These are phyloP conservation scores for Drosophila nannoptera DNA, from an alignment of 1,140 invertebrate species.

Conservation along the genomic window DNA sequence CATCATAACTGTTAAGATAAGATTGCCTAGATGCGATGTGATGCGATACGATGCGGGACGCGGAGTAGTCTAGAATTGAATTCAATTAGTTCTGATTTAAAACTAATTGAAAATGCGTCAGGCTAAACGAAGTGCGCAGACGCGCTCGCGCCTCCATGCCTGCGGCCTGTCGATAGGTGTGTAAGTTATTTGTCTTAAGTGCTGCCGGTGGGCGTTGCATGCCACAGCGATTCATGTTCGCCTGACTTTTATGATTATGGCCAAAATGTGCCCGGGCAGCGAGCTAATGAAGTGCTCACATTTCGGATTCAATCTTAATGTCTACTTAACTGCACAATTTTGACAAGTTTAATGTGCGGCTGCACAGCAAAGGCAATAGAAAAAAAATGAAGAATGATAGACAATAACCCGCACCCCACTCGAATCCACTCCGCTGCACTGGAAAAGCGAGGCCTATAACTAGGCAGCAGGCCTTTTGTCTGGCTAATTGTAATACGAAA, in stretches of 20 bases:
- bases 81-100: constrained; percentile 76
- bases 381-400: constrained; percentile 41
- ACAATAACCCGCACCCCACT: constrained; percentile 18
- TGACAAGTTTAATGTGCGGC: constrained; percentile 65
- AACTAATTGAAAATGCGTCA: constrained; percentile 75
- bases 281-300: constrained; percentile 65
- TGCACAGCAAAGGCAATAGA: constrained; percentile 4
- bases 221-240: constrained; percentile 23
- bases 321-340: constrained; percentile 68
- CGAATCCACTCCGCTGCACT: neutral
- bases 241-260: constrained; percentile 40
- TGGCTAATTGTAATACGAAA: constrained; percentile 74
- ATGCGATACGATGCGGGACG: neutral
- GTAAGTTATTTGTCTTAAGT: constrained; percentile 76
- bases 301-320: constrained; percentile 46
- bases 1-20: constrained; percentile 76
- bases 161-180: constrained; percentile 65
- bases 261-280: constrained; percentile 10
- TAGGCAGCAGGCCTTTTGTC: constrained; percentile 70
- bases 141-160: neutral
- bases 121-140: constrained; percentile 23
- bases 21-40: constrained; percentile 52
- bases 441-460: neutral
- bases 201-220: constrained; percentile 62
- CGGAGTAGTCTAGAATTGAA: constrained; percentile 43